Conservation (phyloP, 2,113 vertebrate species). For the Notothenia coriiceps region DNA sequence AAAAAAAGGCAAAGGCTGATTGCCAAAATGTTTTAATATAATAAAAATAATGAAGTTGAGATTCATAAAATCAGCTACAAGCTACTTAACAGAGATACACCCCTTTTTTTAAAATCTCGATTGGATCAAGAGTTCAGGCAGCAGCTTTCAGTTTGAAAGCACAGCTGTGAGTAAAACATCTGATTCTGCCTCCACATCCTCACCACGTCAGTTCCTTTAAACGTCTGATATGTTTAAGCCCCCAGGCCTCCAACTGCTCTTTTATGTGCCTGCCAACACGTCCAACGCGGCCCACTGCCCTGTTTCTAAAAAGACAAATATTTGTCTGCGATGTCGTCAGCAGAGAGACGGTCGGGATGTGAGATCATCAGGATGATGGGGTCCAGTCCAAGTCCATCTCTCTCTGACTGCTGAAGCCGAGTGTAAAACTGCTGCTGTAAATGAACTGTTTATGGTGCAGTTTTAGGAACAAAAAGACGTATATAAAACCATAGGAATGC, state of each 20-base stretch:
- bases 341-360: slow-evolving; percentile 14
- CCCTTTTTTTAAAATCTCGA: neutral
- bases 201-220: neutral
- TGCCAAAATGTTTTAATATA: no score
- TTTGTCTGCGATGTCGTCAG: slow-evolving; percentile 72
- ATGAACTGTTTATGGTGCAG: neutral
- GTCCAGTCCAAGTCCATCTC: slow-evolving; percentile 36
- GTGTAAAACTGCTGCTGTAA: slow-evolving; percentile 7
- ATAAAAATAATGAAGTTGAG: no score
- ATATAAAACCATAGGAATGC: neutral
- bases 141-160: neutral
- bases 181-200: neutral
- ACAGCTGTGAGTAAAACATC: slow-evolving; percentile 8
- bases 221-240: slow-evolving; percentile 15
- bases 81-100: neutral
- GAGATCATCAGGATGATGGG: slow-evolving; percentile 31
- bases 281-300: slow-evolving; percentile 32
- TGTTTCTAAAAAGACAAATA: slow-evolving; percentile 76
- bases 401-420: slow-evolving; percentile 7
- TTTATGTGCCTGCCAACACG: slow-evolving; percentile 47
- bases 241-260: slow-evolving; percentile 17
- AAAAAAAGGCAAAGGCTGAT: neutral
- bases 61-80: no score
- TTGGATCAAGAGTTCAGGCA: neutral
- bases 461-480: neutral